A percentile compares a stretch with the other conserved stretches of the same genome.
Conservation (phyloP, 2,888 invertebrate species). For the Athalia cordata region DNA sequence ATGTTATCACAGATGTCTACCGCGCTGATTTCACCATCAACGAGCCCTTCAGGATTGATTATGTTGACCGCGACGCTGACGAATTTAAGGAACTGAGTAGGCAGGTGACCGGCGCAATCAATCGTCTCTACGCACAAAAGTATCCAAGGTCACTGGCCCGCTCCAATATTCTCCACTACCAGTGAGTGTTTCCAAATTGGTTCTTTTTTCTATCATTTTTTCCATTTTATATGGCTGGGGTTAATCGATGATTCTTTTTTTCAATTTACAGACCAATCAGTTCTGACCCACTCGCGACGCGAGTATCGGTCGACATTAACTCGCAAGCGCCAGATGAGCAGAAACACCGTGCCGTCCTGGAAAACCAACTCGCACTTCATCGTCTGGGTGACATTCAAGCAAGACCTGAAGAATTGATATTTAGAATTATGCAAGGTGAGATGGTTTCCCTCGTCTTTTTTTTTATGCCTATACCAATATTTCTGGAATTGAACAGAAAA, state of each 20-base stretch:
- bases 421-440: slow-evolving; percentile 77
- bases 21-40: slow-evolving; percentile 78
- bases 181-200: slow-evolving; percentile 76
- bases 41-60: slow-evolving; percentile 78
- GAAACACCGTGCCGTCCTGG: slow-evolving; percentile 75
- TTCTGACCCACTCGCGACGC: slow-evolving; percentile 78
- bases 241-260: slow-evolving; percentile 24
- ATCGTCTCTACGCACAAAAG: slow-evolving; percentile 75
- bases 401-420: slow-evolving; percentile 78
- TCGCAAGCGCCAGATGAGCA: slow-evolving; percentile 77
- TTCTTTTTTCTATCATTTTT: slow-evolving; percentile 5
- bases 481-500: not conserved
- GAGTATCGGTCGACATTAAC: slow-evolving; percentile 82
- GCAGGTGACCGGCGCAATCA: slow-evolving; percentile 78
- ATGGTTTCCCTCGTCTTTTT: not conserved
- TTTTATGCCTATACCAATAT: not conserved
- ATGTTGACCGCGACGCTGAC: slow-evolving; percentile 78
- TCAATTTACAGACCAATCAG: slow-evolving; percentile 73
- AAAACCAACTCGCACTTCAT: slow-evolving; percentile 77
- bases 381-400: slow-evolving; percentile 76
- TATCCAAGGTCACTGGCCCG: slow-evolving; percentile 59
- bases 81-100: slow-evolving; percentile 78
- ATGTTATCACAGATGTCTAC: slow-evolving; percentile 73
- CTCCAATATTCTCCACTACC: slow-evolving; percentile 81
- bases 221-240: not conserved